Evolutionary conservation across 1,140 invertebrate genomes (phyloP).

Genomic region (Drusus annulatus): DNA sequence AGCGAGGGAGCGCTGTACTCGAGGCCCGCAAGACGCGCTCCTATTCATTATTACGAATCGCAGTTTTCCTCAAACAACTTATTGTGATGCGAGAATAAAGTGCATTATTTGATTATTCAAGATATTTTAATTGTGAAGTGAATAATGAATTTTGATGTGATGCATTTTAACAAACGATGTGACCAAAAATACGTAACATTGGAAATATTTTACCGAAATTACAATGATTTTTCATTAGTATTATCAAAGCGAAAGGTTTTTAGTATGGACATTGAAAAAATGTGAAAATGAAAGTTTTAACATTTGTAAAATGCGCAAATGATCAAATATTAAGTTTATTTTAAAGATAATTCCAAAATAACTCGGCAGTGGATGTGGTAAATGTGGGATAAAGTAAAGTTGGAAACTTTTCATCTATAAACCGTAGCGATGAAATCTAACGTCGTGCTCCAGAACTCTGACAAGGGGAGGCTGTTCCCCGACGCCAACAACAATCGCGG

Average conservation of each 20-base stretch:
- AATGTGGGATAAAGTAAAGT: neutral
- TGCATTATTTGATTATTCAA: neutral
- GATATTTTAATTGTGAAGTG: neutral
- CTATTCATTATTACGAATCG: neutral
- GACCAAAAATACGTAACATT: neutral
- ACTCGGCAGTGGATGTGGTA: too few relatives aligned
- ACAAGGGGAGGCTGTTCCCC: constrained; percentile 34
- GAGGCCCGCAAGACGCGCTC: neutral
- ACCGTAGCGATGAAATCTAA: constrained; percentile 49
- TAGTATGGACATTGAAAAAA: too few relatives aligned
- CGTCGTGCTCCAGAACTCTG: constrained; percentile 39
- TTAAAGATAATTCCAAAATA: too few relatives aligned
- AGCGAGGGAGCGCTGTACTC: neutral
- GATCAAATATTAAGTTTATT: too few relatives aligned
- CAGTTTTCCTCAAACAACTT: neutral
- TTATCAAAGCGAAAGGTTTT: too few relatives aligned
- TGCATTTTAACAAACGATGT: neutral
- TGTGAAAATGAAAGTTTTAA: too few relatives aligned
- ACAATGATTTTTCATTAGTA: neutral
- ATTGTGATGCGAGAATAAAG: neutral
- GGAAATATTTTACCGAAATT: neutral
- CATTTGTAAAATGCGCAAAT: neutral
- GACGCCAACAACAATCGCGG: constrained; percentile 52
- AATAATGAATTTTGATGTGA: constrained; percentile 18
- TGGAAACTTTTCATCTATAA: neutral